Evolutionary conservation across 2,888 invertebrate species (phyloP).

Genomic region (Hyposoter dolosus): DNA sequence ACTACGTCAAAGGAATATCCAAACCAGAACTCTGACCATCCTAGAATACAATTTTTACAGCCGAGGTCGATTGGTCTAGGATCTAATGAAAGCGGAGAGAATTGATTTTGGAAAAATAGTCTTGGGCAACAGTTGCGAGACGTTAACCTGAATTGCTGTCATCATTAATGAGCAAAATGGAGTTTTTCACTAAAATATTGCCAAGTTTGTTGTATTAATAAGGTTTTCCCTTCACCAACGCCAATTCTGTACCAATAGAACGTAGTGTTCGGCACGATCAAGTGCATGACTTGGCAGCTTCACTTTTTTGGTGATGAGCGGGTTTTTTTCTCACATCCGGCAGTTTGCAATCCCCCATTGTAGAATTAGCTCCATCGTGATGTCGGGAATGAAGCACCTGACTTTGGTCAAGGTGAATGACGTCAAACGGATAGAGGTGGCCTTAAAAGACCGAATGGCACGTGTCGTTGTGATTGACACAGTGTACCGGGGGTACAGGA

Average conservation of each 20-base stretch:
- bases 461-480: constrained; percentile 27
- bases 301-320: not conserved
- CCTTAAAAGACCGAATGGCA: constrained; percentile 35
- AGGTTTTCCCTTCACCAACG: too few species aligned
- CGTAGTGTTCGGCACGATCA: too few species aligned
- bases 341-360: not conserved
- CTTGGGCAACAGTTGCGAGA: not conserved
- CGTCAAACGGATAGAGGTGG: constrained; percentile 11
- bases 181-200: not conserved
- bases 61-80: not conserved
- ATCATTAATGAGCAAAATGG: not conserved
- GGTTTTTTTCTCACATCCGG: not conserved
- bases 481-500: too few species aligned
- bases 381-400: not conserved
- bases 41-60: not conserved
- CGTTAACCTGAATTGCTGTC: not conserved
- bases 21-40: not conserved
- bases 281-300: not conserved
- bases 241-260: too few species aligned
- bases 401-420: constrained; percentile 29
- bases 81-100: too few species aligned
- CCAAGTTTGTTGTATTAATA: too few species aligned
- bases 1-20: not conserved
- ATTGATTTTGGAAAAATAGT: not conserved
- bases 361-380: not conserved